Percentiles rank a stretch among this genome's conserved stretches.
phyloP scores from a whole-genome alignment of 2,888 invertebrate species.

The Meiosimyza decipiens region DNA sequence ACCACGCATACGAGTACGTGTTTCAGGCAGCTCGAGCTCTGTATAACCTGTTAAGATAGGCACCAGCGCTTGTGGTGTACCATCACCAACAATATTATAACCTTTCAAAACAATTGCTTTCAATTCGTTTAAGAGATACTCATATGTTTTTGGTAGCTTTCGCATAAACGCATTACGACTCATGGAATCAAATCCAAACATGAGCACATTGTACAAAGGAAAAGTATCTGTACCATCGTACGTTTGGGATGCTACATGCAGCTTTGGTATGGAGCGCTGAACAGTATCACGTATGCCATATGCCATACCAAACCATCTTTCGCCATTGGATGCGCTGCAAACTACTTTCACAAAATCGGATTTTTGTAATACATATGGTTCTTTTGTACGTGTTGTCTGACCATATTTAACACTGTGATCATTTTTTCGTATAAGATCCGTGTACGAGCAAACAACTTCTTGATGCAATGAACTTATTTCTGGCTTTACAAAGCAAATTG shows the following conservation, averaged over 20 bases:
- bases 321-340: conserved; percentile 68
- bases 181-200: conserved; percentile 90
- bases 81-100: conserved; percentile 88
- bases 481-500: conserved; percentile 63
- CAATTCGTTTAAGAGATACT: conserved; percentile 73
- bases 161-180: conserved; percentile 85
- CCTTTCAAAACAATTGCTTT: conserved; percentile 76
- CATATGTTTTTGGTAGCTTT: conserved; percentile 80
- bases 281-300: conserved; percentile 70
- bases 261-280: conserved; percentile 47
- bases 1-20: conserved; percentile 75
- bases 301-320: conserved; percentile 75
- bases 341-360: conserved; percentile 80
- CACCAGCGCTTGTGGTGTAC: conserved; percentile 87
- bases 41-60: conserved; percentile 87
- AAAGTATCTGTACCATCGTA: neutral
- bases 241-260: conserved; percentile 21
- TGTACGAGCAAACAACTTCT: conserved; percentile 70
- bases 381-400: conserved; percentile 68
- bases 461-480: conserved; percentile 58
- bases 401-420: conserved; percentile 73
- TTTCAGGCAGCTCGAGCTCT: conserved; percentile 89
- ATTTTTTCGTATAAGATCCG: conserved; percentile 76
- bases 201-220: conserved; percentile 75
- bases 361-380: conserved; percentile 72